Conservation (phyloP, 2,888 invertebrate genomes). For the Hyppa rectilinea region DNA sequence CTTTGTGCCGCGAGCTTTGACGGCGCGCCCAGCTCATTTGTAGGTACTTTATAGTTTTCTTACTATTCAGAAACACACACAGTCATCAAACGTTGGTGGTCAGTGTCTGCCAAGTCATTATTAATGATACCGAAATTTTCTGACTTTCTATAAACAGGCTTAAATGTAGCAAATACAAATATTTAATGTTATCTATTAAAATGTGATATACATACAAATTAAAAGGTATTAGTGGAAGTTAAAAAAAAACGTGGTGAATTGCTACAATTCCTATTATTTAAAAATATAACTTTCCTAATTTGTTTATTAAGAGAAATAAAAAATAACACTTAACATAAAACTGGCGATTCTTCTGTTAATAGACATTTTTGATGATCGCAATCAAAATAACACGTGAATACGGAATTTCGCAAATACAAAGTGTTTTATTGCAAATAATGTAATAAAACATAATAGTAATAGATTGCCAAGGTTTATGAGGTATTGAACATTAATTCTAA, state of each 20-base stretch:
- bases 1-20: slow-evolving; percentile 53
- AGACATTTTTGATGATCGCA: slow-evolving; percentile 45
- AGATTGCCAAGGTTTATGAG: slow-evolving; percentile 52
- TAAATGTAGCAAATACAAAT: slow-evolving; percentile 30
- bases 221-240: not conserved
- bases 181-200: slow-evolving; percentile 17
- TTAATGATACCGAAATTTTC: slow-evolving; percentile 39
- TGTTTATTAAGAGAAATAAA: slow-evolving; percentile 45
- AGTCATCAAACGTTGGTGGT: slow-evolving; percentile 58
- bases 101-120: slow-evolving; percentile 53
- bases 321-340: slow-evolving; percentile 36
- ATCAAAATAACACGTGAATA: slow-evolving; percentile 43
- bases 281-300: slow-evolving; percentile 40
- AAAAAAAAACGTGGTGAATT: slow-evolving; percentile 2
- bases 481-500: slow-evolving; percentile 10
- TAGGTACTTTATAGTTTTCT: slow-evolving; percentile 50
- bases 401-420: slow-evolving; percentile 52
- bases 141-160: slow-evolving; percentile 2
- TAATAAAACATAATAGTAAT: slow-evolving; percentile 36
- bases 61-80: slow-evolving; percentile 56
- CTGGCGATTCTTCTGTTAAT: slow-evolving; percentile 42
- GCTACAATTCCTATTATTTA: slow-evolving; percentile 13
- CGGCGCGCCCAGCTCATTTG: slow-evolving; percentile 50
- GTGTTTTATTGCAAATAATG: slow-evolving; percentile 53
- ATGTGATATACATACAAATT: slow-evolving; percentile 8